Base-by-base conservation (phyloP, 2,113 vertebrate species). In the Ciconia stormi region DNA sequence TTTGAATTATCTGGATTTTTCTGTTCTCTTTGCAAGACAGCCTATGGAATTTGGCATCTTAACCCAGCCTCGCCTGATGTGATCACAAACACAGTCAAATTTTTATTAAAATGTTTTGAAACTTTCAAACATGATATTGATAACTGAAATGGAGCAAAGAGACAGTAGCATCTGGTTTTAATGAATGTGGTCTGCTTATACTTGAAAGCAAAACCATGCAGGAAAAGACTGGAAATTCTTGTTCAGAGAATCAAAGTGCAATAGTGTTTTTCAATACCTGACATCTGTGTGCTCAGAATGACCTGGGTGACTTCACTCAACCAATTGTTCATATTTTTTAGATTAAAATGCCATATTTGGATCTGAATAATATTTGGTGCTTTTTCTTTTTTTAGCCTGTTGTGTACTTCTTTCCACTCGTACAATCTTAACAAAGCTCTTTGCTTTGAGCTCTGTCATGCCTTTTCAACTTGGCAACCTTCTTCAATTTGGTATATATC, bases 91-190 rank as follows among this genome's bases (percentile, higher is more conserved):
- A 79, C 29, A 87, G 96, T 95, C 91, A 93, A 87, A 78, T 93
- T 97, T 98, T 97, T 95, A 95, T 78, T 96, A 93, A 96, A 98
- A 97, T 94, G 92, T 97, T 98, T 98, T 97, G 96, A 87, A 95
- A 96, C 93, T 97, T 98, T 98, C 97, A 97, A 97, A 96, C 95
- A 91, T 83, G 49, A 97, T 98, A 98, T 97, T 96, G 98, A 97
- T 98, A 98, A 98, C 95, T 97, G 85, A 97, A 97, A 83, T 95
- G 83, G 95, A 97, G 79, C 66, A 97, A 95, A 97, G 92, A 97
- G 79, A 94, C 96, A 97, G 91, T 95, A 97, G 94, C 98, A 98
- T 98, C 97, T 98, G 98, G 94, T 98, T 98, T 97, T 97, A 97
- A 98, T 98, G 97, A 98, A 78, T 80, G 80, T 81, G 70, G 85